Conservation (phyloP, 1,140 invertebrate genomes). For the Sinonovacula constricta region DNA sequence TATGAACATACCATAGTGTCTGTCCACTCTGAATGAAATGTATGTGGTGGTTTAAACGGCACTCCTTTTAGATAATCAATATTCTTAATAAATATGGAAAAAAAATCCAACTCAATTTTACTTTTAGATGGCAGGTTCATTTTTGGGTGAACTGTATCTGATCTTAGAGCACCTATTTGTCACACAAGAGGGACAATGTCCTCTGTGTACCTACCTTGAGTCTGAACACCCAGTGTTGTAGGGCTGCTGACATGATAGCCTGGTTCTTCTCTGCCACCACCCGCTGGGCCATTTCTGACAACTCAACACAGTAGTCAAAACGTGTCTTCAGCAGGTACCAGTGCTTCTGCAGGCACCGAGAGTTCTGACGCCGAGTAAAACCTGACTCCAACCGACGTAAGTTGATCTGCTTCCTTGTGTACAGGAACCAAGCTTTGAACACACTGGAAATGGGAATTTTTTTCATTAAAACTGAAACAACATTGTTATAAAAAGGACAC, state of each 20-base stretch:
- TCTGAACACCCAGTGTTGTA: conserved; percentile 33
- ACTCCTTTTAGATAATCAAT: no score
- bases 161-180: no score
- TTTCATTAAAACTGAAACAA: no score
- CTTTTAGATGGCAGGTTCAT: no score
- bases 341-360: conserved; percentile 16
- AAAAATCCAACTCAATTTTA: no score
- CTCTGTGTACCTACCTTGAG: conserved; percentile 42
- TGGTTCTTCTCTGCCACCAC: conserved; percentile 39
- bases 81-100: no score
- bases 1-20: no score
- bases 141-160: no score
- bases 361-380: conserved; percentile 30
- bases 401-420: conserved; percentile 45
- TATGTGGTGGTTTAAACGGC: no score
- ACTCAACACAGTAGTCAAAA: conserved; percentile 42
- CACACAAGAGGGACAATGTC: no score
- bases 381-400: conserved; percentile 27
- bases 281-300: conserved; percentile 28
- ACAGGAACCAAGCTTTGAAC: conserved; percentile 48
- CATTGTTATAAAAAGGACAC: no score
- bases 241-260: conserved; percentile 31
- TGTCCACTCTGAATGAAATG: no score
- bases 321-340: conserved; percentile 51
- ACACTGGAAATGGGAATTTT: conserved; percentile 28